Evolutionary conservation across 2,113 vertebrate genomes (phyloP).

Genomic region (Cyprinus carpio): DNA sequence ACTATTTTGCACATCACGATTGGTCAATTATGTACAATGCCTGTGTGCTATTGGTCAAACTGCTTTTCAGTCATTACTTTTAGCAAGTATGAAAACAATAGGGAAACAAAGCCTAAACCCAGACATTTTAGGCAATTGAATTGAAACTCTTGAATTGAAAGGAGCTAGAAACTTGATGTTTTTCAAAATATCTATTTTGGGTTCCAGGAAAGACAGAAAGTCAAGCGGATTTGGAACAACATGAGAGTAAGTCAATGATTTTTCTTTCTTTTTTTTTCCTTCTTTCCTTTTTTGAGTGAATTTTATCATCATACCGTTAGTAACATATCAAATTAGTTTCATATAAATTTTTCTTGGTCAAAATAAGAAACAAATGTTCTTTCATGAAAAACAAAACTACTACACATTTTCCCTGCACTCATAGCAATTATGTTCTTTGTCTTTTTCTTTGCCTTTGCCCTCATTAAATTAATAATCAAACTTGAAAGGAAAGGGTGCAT

Average conservation of each 20-base stretch:
- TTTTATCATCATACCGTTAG: not conserved
- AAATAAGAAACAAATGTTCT: slow-evolving; percentile 2
- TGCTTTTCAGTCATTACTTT: no score
- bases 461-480: slow-evolving; percentile 7
- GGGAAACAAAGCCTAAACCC: no score
- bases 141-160: no score
- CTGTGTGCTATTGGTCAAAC: no score
- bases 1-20: no score
- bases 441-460: not conserved
- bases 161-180: not conserved
- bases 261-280: no score
- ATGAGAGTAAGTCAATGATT: no score
- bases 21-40: no score
- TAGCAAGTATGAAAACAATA: no score
- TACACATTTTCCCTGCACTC: not conserved
- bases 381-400: not conserved
- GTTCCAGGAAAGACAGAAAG: no score
- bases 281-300: not conserved
- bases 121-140: no score
- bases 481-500: not conserved
- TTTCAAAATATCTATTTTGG: not conserved
- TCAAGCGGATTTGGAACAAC: not conserved
- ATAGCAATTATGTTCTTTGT: not conserved
- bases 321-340: not conserved
- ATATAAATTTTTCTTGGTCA: not conserved